A percentile compares a stretch with the other conserved stretches of the same genome.
Evolutionary conservation across 1,140 invertebrate genomes (phyloP).

Genomic region (Drosophila guanche): DNA sequence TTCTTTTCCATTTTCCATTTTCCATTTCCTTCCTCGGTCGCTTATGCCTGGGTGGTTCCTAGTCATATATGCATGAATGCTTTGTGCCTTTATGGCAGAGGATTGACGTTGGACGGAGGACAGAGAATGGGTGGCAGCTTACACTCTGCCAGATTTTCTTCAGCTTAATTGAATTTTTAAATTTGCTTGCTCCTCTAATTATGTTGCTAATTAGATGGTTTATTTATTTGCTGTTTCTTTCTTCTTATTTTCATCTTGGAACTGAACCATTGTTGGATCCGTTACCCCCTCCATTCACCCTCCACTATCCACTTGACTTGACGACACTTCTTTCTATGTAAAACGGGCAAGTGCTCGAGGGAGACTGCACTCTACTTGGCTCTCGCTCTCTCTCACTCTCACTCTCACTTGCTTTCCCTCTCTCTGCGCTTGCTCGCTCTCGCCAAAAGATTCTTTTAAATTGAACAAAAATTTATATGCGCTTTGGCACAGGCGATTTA

Average conservation of each 20-base stretch:
- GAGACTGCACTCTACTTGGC: conserved; percentile 12
- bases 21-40: conserved; percentile 15
- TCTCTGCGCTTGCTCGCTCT: conserved; percentile 32
- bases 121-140: neutral
- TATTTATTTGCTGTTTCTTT: conserved; percentile 14
- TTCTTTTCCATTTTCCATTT: neutral
- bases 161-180: conserved; percentile 66
- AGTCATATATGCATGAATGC: conserved; percentile 83
- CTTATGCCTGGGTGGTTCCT: conserved; percentile 75
- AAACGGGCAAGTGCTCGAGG: conserved; percentile 33
- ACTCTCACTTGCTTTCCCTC: conserved; percentile 5
- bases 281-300: neutral
- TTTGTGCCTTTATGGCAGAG: conserved; percentile 31
- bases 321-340: conserved; percentile 39
- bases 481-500: conserved; percentile 83
- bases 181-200: conserved; percentile 33
- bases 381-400: conserved; percentile 2
- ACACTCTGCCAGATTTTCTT: conserved; percentile 50
- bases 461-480: conserved; percentile 83
- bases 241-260: neutral
- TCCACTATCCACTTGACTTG: conserved; percentile 6
- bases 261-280: too few species aligned
- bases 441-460: conserved; percentile 72
- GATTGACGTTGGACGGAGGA: neutral
- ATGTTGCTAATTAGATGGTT: conserved; percentile 56